phyloP scores from a whole-genome alignment of 2,888 invertebrate species.

The Cantharis rustica region DNA sequence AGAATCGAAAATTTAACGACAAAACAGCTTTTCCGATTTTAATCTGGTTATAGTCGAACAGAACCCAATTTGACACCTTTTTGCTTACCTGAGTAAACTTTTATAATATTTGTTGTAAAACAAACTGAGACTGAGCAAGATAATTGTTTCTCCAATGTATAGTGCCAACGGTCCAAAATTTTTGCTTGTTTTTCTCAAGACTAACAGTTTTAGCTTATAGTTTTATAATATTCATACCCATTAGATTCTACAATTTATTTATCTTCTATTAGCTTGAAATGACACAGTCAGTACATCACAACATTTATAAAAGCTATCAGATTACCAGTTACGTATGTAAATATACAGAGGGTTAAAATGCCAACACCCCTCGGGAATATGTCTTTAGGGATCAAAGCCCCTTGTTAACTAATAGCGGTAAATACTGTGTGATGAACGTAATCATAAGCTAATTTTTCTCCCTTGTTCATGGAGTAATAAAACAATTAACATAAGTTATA shows the following conservation, averaged over 20 bases:
- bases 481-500: constrained; percentile 52
- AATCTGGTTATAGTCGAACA: neutral
- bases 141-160: too few relatives aligned
- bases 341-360: constrained; percentile 37
- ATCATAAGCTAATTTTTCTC: constrained; percentile 56
- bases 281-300: constrained; percentile 10
- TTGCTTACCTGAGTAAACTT: neutral
- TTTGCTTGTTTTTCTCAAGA: too few relatives aligned
- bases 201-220: neutral
- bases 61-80: neutral
- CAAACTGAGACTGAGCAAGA: neutral
- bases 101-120: too few relatives aligned
- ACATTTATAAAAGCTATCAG: constrained; percentile 31
- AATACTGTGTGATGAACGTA: constrained; percentile 58
- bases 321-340: constrained; percentile 44
- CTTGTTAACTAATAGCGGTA: constrained; percentile 58
- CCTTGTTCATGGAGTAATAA: constrained; percentile 50
- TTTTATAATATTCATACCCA: neutral
- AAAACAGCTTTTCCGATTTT: neutral
- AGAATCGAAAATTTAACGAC: neutral
- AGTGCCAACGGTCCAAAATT: too few relatives aligned
- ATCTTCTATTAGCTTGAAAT: constrained; percentile 6
- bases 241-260: neutral
- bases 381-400: constrained; percentile 47
- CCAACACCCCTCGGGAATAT: constrained; percentile 35